Evolutionary conservation across 2,797 vertebrate species (phyloP).

Genomic region (Gallirallus australis): DNA sequence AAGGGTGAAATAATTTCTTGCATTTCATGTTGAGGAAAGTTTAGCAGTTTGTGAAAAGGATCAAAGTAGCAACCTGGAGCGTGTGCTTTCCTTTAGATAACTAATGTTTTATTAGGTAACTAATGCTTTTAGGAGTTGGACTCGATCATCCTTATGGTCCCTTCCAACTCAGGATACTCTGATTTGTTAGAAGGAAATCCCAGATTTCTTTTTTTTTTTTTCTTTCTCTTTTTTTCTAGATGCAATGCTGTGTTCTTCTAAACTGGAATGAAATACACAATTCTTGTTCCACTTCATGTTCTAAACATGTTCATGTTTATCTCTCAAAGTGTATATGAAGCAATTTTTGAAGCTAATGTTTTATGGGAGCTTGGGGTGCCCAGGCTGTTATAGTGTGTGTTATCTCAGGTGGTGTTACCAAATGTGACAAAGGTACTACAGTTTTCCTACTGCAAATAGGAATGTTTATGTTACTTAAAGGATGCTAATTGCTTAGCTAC

Average conservation of each 20-base stretch:
- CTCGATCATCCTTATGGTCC: too few species aligned
- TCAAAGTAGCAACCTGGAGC: background rate
- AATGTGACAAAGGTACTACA: background rate
- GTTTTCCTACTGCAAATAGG: background rate
- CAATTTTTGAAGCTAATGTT: background rate
- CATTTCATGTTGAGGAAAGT: background rate
- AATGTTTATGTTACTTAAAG: slow-evolving; percentile 9
- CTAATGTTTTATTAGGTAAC: background rate
- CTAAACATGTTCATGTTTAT: background rate
- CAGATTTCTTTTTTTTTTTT: too few species aligned
- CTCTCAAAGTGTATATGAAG: background rate
- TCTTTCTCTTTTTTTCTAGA: background rate
- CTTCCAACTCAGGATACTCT: too few species aligned
- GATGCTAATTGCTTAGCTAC: background rate
- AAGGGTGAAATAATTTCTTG: background rate
- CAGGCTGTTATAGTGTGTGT: background rate
- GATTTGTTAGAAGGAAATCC: background rate
- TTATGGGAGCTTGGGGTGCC: background rate
- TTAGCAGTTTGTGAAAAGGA: background rate
- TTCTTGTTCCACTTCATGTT: background rate
- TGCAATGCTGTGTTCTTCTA: background rate
- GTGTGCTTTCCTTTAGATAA: background rate
- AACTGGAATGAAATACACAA: background rate
- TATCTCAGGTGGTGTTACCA: background rate
- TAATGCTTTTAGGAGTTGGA: too few species aligned